Conservation (phyloP, 2,113 vertebrate species). For the Sylvietta virens region DNA sequence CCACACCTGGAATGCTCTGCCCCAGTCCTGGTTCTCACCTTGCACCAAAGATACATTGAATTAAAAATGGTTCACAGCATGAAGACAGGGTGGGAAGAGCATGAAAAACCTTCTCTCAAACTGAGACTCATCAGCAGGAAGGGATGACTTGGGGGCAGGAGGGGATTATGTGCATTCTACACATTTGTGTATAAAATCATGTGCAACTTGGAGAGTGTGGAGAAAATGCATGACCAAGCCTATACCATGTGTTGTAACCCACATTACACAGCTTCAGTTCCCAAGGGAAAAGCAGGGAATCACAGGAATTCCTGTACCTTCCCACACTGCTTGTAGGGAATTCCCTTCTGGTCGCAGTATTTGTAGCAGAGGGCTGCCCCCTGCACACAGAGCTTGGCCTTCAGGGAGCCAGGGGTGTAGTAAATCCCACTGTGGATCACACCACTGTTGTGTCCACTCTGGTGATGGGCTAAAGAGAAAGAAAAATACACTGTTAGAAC, state of each 20-base stretch:
- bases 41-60: background rate
- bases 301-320: slow-evolving; percentile 72
- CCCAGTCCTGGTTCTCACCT: background rate
- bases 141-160: background rate
- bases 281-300: background rate
- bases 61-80: background rate
- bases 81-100: background rate
- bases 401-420: slow-evolving; percentile 93
- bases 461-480: slow-evolving; percentile 80
- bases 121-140: background rate
- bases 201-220: background rate
- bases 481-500: background rate
- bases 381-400: slow-evolving; percentile 89
- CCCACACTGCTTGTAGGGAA: slow-evolving; percentile 90
- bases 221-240: background rate
- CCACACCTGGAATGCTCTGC: background rate
- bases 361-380: slow-evolving; percentile 87
- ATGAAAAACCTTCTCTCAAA: background rate
- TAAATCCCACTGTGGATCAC: slow-evolving; percentile 98
- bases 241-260: rapidly evolving
- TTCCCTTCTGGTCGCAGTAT: slow-evolving; percentile 88
- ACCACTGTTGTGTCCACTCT: slow-evolving; percentile 96
- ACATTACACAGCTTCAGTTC: background rate
- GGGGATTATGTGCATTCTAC: background rate
- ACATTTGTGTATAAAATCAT: background rate